Evolutionary conservation across 2,113 vertebrate species (phyloP).

Genomic region (Myotis brandtii): DNA sequence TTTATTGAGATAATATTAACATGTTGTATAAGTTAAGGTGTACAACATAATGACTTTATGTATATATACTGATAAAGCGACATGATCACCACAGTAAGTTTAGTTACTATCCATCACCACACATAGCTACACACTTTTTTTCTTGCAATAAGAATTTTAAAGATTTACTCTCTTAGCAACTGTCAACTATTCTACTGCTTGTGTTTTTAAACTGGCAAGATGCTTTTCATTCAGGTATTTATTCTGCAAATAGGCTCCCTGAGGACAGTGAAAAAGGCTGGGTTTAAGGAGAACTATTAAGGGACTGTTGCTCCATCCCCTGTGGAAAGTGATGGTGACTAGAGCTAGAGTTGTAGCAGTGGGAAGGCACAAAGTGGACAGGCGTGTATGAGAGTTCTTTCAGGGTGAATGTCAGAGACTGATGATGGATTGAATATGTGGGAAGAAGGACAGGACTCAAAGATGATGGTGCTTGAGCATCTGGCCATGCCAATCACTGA

Average conservation of each 20-base stretch:
- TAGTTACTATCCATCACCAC: neutral
- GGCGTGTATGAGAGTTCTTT: conserved; percentile 25
- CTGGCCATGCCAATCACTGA: conserved; percentile 63
- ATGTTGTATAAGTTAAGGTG: neutral
- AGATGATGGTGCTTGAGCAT: conserved; percentile 46
- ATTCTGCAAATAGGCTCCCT: neutral
- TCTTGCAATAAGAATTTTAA: neutral
- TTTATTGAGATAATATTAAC: neutral
- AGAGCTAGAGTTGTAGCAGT: neutral
- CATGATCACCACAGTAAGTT: neutral
- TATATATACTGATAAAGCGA: neutral
- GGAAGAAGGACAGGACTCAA: neutral
- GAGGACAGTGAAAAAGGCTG: neutral
- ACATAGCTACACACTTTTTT: neutral
- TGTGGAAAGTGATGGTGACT: neutral
- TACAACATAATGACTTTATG: neutral
- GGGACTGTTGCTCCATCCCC: neutral
- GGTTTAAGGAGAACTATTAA: neutral
- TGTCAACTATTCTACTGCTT: neutral
- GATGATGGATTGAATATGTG: conserved; percentile 50
- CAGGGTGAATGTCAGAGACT: conserved; percentile 55
- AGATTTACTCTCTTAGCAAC: neutral
- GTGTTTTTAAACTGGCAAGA: neutral
- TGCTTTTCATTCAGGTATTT: neutral
- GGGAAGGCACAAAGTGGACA: conserved; percentile 9